phyloP scores from a whole-genome alignment of 2,797 vertebrate genomes.

The Eulemur coronatus region DNA sequence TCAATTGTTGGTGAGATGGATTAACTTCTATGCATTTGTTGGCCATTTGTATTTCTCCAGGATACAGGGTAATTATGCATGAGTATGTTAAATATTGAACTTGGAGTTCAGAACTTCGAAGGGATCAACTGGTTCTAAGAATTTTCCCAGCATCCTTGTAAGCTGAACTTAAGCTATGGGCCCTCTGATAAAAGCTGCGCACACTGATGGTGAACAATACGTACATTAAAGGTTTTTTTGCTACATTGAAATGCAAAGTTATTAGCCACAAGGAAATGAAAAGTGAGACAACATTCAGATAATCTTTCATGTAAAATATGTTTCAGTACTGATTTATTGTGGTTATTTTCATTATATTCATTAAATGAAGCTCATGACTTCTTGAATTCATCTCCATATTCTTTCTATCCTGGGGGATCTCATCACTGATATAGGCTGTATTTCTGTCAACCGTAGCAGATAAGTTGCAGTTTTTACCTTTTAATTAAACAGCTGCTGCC shows the following conservation, averaged over 20 bases:
- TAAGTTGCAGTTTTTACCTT: constrained; percentile 89
- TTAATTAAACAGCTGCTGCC: constrained; percentile 89
- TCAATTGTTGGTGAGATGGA: background rate
- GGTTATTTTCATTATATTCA: constrained; percentile 82
- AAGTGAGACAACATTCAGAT: constrained; percentile 78
- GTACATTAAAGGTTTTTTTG: constrained; percentile 59
- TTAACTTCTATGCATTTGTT: background rate
- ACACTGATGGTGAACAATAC: constrained; percentile 43
- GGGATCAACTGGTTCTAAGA: background rate
- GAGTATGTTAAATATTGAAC: background rate
- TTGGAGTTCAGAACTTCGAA: background rate
- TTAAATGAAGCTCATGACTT: constrained; percentile 81
- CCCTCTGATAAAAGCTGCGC: constrained; percentile 40
- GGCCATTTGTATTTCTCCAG: background rate
- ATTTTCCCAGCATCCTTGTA: constrained; percentile 48
- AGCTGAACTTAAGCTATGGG: background rate
- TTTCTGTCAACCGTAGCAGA: constrained; percentile 86
- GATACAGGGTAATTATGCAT: background rate
- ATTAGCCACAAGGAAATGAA: constrained; percentile 68
- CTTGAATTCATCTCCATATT: constrained; percentile 81
- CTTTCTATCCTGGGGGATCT: constrained; percentile 82
- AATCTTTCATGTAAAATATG: constrained; percentile 77
- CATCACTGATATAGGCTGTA: constrained; percentile 81
- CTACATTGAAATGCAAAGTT: constrained; percentile 67
- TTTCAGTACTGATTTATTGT: constrained; percentile 73